A percentile compares a stretch with the other conserved stretches of the same genome.
Evolutionary conservation across 2,113 vertebrate genomes (phyloP).

Genomic region (Psittacula cyanocephala): DNA sequence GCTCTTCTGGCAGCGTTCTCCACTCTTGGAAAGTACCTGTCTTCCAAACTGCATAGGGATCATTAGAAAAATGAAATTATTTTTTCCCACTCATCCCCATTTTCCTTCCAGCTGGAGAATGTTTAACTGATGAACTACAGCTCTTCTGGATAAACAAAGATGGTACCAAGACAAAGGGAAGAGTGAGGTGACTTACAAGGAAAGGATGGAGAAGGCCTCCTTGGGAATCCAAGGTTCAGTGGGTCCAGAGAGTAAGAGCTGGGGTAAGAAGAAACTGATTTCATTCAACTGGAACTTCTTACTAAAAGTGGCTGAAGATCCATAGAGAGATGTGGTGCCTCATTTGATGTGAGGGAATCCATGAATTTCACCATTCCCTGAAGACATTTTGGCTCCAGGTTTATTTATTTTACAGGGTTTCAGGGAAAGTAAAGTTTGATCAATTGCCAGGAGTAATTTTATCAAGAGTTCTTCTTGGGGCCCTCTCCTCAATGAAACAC

Average conservation of each 20-base stretch:
- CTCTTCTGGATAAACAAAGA: neutral
- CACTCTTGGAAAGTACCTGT: neutral
- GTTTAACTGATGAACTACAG: neutral
- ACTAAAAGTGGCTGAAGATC: neutral
- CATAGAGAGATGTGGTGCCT: neutral
- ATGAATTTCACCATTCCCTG: constrained; percentile 28
- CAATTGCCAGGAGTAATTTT: constrained; percentile 33
- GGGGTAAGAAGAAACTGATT: neutral
- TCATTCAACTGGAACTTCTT: neutral
- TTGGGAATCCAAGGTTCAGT: neutral
- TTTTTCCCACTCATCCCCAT: neutral
- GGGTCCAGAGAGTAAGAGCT: neutral
- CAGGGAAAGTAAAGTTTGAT: constrained; percentile 7
- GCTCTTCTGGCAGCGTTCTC: neutral
- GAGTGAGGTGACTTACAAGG: neutral
- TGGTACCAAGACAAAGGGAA: neutral
- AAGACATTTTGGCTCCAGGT: constrained; percentile 18
- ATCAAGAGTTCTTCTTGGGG: neutral
- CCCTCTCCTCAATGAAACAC: neutral
- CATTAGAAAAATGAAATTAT: neutral
- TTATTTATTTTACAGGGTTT: constrained; percentile 36
- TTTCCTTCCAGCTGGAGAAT: neutral
- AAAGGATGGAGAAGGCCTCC: neutral
- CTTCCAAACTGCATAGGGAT: neutral
- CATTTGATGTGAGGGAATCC: neutral